phyloP scores from a whole-genome alignment of 1,140 invertebrate genomes.

The Drosophila virilis region DNA sequence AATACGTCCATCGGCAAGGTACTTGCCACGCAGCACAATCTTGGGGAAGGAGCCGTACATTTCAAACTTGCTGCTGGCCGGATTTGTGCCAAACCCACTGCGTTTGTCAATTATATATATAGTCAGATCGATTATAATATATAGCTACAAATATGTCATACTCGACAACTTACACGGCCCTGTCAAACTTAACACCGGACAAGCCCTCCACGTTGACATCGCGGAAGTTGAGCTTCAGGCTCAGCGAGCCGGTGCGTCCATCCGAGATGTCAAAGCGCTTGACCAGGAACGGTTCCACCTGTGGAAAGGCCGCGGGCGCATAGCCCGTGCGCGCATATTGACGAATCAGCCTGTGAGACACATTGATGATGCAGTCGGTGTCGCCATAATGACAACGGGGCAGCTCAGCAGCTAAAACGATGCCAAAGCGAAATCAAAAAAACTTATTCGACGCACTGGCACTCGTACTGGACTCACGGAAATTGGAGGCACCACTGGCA shows the following conservation, averaged over 20 bases:
- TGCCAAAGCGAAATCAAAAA: constrained; percentile 10
- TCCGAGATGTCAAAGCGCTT: constrained; percentile 78
- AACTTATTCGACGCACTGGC: neutral
- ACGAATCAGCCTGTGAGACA: constrained; percentile 58
- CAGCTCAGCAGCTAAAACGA: constrained; percentile 66
- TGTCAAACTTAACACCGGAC: constrained; percentile 79
- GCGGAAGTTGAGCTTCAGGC: constrained; percentile 73
- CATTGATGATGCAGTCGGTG: constrained; percentile 70
- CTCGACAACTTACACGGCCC: constrained; percentile 71
- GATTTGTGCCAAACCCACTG: constrained; percentile 76
- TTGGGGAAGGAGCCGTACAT: constrained; percentile 78
- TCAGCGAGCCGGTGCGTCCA: constrained; percentile 71
- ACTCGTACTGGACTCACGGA: constrained; percentile 59
- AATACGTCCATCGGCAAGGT: constrained; percentile 77
- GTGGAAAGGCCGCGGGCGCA: constrained; percentile 66
- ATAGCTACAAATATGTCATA: too few relatives aligned
- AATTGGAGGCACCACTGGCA: constrained; percentile 54
- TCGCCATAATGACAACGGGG: constrained; percentile 68
- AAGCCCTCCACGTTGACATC: constrained; percentile 78
- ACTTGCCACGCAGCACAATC: constrained; percentile 72
- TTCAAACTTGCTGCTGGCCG: constrained; percentile 77
- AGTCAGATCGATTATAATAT: neutral
- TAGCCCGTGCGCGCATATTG: constrained; percentile 69
- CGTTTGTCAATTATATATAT: neutral
- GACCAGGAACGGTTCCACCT: constrained; percentile 72